Evolutionary conservation across 1,140 invertebrate species (phyloP), one percentile per base, ranked within the genome.

Genomic region (Ceratitis capitata): DNA sequence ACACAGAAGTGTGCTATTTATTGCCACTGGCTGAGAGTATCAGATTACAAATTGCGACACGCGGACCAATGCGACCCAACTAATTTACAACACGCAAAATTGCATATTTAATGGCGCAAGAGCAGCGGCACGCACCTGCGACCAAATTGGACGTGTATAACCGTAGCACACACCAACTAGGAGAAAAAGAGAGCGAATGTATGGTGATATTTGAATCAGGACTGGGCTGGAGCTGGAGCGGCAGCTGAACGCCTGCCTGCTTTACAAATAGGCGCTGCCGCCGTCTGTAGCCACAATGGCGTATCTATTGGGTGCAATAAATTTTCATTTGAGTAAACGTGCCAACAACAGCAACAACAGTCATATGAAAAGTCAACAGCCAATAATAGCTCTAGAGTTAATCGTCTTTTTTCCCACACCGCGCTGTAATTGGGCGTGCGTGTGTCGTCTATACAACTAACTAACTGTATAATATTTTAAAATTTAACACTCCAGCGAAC

Each of bases 1-100:
- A 7, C n/a, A 78, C 39, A 47, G 14, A 19, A 19, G 39, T 7
- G 5, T 26, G 10, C 42, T 2, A 12, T 6, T 26, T 2, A 12
- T 6, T 26, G 64, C 64, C 39, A 42, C 69, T 45, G n/a, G 6
- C 35, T 10, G 39, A 1, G n/a, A 19, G 69, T 78, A 78, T 78
- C 69, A 23, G 69, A 78, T 78, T 78, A 78, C 69, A 78, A 78
- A 78, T n/a, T 78, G n/a, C 69, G 69, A 12, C 69, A 45, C 69
- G 69, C 69, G 69, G 39, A 78, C 69, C 69, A 78, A 45, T 23
- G 69, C 69, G 39, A 26, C 69, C n/a, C 69, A 78, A 78, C 69
- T 78, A 78, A 78, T 78, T 78, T 78, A 45, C n/a, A 78, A 78
- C 69, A 78, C 69, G 69, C 69, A 78, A 78, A 78, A 78, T 78